These are phyloP conservation scores for Mandrillus leucophaeus DNA, from an alignment of 2,113 vertebrate genomes.

Conservation along the genomic window DNA sequence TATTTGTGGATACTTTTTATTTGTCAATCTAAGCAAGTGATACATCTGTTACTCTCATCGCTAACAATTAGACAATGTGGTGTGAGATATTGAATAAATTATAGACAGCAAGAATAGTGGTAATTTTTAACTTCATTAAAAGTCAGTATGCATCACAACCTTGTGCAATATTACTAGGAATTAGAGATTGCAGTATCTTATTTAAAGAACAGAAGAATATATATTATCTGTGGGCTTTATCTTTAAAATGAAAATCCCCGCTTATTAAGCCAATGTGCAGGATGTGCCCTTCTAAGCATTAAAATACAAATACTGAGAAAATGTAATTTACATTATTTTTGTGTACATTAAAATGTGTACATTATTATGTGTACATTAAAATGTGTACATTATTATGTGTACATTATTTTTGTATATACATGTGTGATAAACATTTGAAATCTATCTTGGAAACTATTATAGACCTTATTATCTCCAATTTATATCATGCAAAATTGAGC, in stretches of 20 bases:
- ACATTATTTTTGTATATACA: not conserved
- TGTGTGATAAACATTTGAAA: not conserved
- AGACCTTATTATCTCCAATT: not conserved
- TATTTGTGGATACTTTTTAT: not conserved
- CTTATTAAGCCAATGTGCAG: not conserved
- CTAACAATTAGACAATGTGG: not conserved
- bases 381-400: not conserved
- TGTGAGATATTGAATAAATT: not conserved
- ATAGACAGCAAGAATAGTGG: not conserved
- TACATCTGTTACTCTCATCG: not conserved
- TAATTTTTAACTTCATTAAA: not conserved
- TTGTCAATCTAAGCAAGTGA: not conserved
- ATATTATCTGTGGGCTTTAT: not conserved
- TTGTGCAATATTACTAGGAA: not conserved
- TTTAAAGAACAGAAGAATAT: not conserved
- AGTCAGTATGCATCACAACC: not conserved
- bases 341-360: not conserved
- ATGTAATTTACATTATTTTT: not conserved
- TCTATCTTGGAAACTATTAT: not conserved
- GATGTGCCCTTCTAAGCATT: not conserved
- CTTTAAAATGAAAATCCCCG: constrained; percentile 1
- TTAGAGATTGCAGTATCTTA: not conserved
- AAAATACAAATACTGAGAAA: not conserved
- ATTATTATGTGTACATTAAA: too few relatives aligned
- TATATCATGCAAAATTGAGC: not conserved